Evolutionary conservation across 1,140 invertebrate genomes (phyloP), one percentile per base, ranked within the genome.

Genomic region (Bombus confusus): DNA sequence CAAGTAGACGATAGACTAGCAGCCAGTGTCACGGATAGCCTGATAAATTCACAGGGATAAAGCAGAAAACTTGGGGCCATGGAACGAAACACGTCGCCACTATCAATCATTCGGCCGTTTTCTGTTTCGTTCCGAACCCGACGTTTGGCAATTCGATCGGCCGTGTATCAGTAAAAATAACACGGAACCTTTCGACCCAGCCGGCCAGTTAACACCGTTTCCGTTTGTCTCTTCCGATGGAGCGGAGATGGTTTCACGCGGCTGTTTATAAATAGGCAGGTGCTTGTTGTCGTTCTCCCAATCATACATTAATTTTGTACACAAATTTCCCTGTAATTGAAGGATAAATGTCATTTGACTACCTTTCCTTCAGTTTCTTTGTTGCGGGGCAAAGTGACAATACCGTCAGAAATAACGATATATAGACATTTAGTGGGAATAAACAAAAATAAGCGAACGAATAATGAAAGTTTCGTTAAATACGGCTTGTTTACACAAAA

Each of bases 31-130:
- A 71, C 64, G 41, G 71, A 80, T 86, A 83, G 47, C 80, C 66
- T 80, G 88, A 91, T 92, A 92, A 91, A 91, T 92, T 92, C 66
- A 25, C 79, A 28, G 31, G 88, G 90, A 92, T 92, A 92, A 91
- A 92, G 90, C 87, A 82, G 69, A 31, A 86, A 93, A 91, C 84
- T 91, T 92, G 83, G 83, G 13, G n/a, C 73, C 64, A 22, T 22
- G 73, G 22, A 72, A 81, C 64, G 83, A 59, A 80, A 79, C 84
- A 77, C 83, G 89, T 74, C 69, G 41, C 69, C 77, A 69, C 87
- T 91, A 91, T 92, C 87, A 91, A 92, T 92, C 91, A 90, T 88
- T 85, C 74, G 72, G 25, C 80, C 73, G 83, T 80, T 75, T 78
- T 25, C 41, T 47, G 59, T 57, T 39, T 66, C 41, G 59, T 62